These are phyloP conservation scores for Enteromius treurensis DNA, from an alignment of 2,797 vertebrate genomes.

Conservation along the genomic window DNA sequence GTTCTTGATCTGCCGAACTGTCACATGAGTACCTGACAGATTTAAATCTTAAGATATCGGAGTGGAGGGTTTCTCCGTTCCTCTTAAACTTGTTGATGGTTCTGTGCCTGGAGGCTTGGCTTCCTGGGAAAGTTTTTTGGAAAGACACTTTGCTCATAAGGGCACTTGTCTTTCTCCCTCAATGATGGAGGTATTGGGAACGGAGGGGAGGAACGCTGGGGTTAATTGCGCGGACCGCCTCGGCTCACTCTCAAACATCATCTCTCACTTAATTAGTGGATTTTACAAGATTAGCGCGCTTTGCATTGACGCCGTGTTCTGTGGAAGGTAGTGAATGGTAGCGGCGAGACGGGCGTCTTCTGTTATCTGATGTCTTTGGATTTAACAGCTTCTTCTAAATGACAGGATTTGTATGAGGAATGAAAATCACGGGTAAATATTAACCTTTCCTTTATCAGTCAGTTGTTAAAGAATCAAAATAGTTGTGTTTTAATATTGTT, in stretches of 20 bases:
- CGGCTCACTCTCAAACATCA: constrained; percentile 44
- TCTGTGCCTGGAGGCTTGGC: constrained; percentile 15
- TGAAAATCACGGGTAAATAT: constrained; percentile 39
- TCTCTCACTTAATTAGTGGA: constrained; percentile 61
- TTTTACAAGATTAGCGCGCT: constrained; percentile 58
- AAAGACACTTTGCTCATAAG: constrained; percentile 37
- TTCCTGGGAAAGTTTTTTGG: constrained; percentile 54
- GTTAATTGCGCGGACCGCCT: constrained; percentile 34
- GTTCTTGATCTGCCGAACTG: constrained; percentile 24
- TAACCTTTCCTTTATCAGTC: constrained; percentile 16
- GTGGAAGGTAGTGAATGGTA: constrained; percentile 49
- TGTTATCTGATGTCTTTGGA: constrained; percentile 58
- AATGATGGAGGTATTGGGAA: constrained; percentile 18
- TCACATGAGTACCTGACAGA: neutral
- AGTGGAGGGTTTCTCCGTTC: neutral
- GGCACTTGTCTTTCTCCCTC: constrained; percentile 26
- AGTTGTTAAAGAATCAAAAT: constrained; percentile 18
- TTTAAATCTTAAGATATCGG: neutral
- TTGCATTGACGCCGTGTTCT: constrained; percentile 47
- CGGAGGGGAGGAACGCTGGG: constrained; percentile 5
- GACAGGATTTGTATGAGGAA: constrained; percentile 35
- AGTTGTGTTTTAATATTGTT: neutral
- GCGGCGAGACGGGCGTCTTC: constrained; percentile 23
- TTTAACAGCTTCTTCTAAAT: constrained; percentile 52
- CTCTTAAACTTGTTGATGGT: constrained; percentile 43